Evolutionary conservation across 2,113 vertebrate species (phyloP), one percentile per base, ranked within the genome.

Genomic region (Sander lucioperca): DNA sequence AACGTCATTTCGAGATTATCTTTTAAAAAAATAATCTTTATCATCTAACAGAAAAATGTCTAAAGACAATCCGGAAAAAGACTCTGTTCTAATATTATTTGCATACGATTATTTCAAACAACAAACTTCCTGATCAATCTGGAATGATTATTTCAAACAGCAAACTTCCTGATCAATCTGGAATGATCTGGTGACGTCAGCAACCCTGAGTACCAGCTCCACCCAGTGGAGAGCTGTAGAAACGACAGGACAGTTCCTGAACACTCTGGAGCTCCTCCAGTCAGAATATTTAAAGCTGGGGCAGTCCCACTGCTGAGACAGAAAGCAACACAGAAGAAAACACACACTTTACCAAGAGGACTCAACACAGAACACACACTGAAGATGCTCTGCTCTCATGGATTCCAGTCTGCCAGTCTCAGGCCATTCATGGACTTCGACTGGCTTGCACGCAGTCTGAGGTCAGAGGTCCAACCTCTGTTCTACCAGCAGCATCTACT

Each of bases 401-500:
- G 80, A 87, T 11, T 79, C 77, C 79, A 75, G 13, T 80, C 82
- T 39, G 25, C 16, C n/a, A 43, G 10, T 43, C 70, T 67, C 65
- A 57, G 45, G 81, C 87, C 85, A 39, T 39, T 70, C 21, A 56
- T 15, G 27, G 47, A 12, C 25, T 21, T 68, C 11, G 13, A 51
- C 48, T 69, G 72, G 67, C 27, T 12, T 70, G 93, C 85, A n/a
- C 89, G 63, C 88, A 91, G 85, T 56, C 89, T 93, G 70, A 88
- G 91, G 89, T 88, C 93, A 25, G 87, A 95, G 81, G 90, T 91
- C 18, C 85, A 59, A 25, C 91, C 92, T 65, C 87, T 93, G 47
- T 69, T 92, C 85, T 80, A 83, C 71, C 93, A 90, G 66, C 89
- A 92, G 83, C 64, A 93, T 59, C 68, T 50, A 70, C 90, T 93